Evolutionary conservation across 2,797 vertebrate species (phyloP).

Genomic region (Onychomys torridus): DNA sequence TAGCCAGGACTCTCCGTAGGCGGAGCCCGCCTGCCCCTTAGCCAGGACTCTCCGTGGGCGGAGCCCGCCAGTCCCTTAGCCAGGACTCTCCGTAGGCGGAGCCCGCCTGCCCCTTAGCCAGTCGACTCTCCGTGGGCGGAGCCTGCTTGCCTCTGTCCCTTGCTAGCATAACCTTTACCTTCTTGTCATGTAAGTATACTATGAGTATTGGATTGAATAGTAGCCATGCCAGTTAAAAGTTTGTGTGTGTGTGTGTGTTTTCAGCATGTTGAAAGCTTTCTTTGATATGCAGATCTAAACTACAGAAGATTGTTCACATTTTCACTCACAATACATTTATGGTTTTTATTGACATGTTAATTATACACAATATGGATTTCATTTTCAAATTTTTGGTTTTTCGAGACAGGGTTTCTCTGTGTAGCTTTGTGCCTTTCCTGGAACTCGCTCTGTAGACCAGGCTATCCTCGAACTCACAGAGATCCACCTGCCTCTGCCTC

Average conservation of each 20-base stretch:
- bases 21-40: background rate
- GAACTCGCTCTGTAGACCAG: no score
- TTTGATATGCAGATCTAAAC: background rate
- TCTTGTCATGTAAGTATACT: background rate
- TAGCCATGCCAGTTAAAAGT: constrained; percentile 11
- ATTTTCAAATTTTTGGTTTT: no score
- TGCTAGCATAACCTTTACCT: constrained; percentile 32
- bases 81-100: no score
- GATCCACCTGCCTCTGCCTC: no score
- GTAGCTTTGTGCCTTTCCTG: no score
- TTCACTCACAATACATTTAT: background rate
- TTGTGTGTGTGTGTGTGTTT: no score
- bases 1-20: background rate
- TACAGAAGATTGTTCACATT: background rate
- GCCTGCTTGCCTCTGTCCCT: background rate
- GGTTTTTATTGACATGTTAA: background rate
- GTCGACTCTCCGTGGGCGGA: no score
- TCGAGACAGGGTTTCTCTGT: no score
- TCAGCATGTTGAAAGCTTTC: background rate
- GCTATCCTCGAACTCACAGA: no score
- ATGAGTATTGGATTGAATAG: constrained; percentile 45
- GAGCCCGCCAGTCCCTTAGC: background rate
- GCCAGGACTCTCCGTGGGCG: no score
- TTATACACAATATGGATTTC: background rate
- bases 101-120: background rate